These are phyloP conservation scores for Oreotrochilus melanogaster DNA, from an alignment of 2,113 vertebrate genomes.

Conservation along the genomic window DNA sequence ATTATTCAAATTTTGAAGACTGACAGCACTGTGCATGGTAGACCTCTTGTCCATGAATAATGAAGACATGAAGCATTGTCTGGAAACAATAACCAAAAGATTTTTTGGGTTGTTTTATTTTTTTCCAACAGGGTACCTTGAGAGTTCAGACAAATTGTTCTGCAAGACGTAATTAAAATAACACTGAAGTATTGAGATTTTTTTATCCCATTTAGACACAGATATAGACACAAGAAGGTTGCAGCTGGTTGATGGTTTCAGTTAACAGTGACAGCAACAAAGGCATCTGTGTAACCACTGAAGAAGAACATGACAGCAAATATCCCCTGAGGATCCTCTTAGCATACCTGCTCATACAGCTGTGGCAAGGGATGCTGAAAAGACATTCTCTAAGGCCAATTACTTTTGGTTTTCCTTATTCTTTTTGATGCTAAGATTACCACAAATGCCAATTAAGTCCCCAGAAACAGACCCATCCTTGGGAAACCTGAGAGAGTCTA, in stretches of 20 bases:
- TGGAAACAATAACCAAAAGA: background rate
- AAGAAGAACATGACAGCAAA: slow-evolving; percentile 43
- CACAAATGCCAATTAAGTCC: slow-evolving; percentile 29
- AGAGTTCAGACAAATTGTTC: slow-evolving; percentile 13
- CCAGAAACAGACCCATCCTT: slow-evolving; percentile 11
- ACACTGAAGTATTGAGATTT: slow-evolving; percentile 1
- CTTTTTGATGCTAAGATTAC: slow-evolving; percentile 6
- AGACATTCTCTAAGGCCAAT: slow-evolving; percentile 4
- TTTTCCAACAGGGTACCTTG: background rate
- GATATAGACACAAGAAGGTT: background rate
- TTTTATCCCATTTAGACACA: slow-evolving; percentile 7
- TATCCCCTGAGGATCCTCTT: slow-evolving; percentile 3
- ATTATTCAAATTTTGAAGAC: background rate
- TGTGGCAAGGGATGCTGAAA: background rate
- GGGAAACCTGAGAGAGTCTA: background rate
- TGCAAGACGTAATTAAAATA: slow-evolving; percentile 20
- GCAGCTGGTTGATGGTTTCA: background rate
- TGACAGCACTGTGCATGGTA: background rate
- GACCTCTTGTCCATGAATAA: background rate
- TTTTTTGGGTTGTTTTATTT: background rate
- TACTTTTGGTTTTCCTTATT: background rate
- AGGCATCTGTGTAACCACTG: slow-evolving; percentile 19
- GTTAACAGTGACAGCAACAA: background rate
- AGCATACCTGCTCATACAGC: slow-evolving; percentile 14
- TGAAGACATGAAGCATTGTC: background rate